These are phyloP conservation scores for Apocrypta bakeri DNA, from an alignment of 1,140 invertebrate species.

Conservation along the genomic window DNA sequence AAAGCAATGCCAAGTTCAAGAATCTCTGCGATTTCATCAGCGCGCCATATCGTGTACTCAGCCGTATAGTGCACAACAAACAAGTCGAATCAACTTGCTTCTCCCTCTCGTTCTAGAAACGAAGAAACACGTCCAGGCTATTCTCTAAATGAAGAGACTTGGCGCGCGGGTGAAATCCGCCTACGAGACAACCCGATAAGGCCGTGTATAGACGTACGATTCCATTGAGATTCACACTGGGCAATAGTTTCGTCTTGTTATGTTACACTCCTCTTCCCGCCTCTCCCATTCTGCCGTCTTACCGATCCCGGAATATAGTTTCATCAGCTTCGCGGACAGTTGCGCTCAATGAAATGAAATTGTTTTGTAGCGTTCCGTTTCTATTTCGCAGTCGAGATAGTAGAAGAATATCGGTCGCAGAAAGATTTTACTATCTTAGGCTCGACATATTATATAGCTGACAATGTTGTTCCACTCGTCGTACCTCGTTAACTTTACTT, in stretches of 20 bases:
- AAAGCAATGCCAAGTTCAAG: background rate
- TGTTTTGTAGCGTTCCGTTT: background rate
- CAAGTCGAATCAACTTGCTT: background rate
- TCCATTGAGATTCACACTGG: background rate
- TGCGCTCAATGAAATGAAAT: background rate
- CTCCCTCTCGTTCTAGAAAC: background rate
- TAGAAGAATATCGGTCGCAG: no score
- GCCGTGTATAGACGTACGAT: background rate
- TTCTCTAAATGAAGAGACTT: background rate
- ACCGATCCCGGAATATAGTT: background rate
- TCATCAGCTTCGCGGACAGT: background rate
- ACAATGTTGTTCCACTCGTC: no score
- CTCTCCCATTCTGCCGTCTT: no score
- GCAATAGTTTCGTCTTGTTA: slow-evolving; percentile 20
- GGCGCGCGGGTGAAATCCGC: background rate
- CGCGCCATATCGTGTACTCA: background rate
- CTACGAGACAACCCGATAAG: background rate
- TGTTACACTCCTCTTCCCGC: background rate
- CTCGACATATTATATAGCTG: no score
- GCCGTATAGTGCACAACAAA: background rate
- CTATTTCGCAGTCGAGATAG: background rate
- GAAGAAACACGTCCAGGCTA: background rate
- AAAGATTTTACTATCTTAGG: no score
- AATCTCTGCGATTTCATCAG: background rate
- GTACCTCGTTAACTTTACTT: no score